A percentile compares a stretch with the other conserved stretches of the same genome.
Evolutionary conservation across 2,888 invertebrate genomes (phyloP).

Genomic region (Sarcophaga variegata): DNA sequence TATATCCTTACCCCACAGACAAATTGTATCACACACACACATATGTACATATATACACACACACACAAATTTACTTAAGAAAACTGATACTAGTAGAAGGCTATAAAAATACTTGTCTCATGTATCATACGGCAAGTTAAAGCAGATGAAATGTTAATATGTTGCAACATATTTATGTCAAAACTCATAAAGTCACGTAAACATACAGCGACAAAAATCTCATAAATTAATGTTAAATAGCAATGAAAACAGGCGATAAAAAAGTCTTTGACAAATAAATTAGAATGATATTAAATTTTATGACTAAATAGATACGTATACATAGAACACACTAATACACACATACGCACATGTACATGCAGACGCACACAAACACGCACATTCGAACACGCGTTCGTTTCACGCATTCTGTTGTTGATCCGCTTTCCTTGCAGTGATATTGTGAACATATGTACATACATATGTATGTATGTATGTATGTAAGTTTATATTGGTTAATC

Average conservation of each 20-base stretch:
- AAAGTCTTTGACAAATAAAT: constrained; percentile 63
- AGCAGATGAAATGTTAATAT: constrained; percentile 68
- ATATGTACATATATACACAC: not conserved
- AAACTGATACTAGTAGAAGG: constrained; percentile 19
- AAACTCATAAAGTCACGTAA: constrained; percentile 69
- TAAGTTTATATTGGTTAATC: not conserved
- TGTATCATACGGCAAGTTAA: constrained; percentile 45
- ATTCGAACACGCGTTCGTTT: not conserved
- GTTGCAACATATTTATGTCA: constrained; percentile 66
- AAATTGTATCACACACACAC: not conserved
- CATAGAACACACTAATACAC: not conserved
- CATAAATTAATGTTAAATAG: constrained; percentile 66
- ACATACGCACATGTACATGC: not conserved
- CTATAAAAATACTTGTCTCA: constrained; percentile 51
- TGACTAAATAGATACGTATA: constrained; percentile 38
- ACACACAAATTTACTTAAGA: not conserved
- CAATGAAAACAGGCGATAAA: constrained; percentile 55
- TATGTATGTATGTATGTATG: no score
- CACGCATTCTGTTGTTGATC: not conserved
- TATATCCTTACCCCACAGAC: no score
- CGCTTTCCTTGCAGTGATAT: no score
- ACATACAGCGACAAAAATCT: constrained; percentile 60
- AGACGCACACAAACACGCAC: not conserved
- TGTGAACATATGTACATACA: no score
- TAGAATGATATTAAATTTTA: constrained; percentile 65